phyloP scores from a whole-genome alignment of 2,888 invertebrate species.

The Chymomyza caudatula region DNA sequence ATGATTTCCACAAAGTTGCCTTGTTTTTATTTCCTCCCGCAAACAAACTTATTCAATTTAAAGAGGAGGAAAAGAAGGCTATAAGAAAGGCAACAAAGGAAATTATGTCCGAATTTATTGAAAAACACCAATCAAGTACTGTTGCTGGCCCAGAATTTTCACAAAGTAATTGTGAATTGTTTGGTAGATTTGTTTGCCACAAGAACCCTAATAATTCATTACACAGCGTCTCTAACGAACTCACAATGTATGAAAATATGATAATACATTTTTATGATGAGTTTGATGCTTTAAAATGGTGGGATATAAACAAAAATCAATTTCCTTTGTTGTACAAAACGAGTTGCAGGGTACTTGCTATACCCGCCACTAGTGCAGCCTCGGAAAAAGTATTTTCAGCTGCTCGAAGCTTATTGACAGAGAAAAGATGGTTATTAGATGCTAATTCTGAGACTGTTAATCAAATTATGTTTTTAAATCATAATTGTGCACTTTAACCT shows the following conservation, averaged over 20 bases:
- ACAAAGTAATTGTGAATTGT: too few relatives aligned
- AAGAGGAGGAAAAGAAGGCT: not conserved
- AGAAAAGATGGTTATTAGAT: too few relatives aligned
- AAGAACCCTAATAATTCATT: not conserved
- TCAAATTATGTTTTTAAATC: too few relatives aligned
- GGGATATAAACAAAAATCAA: constrained; percentile 1
- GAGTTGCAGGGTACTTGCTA: not conserved
- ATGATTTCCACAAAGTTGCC: constrained; percentile 2
- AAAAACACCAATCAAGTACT: not conserved
- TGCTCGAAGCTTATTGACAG: not conserved
- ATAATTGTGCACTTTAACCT: too few relatives aligned
- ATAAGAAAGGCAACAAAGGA: not conserved
- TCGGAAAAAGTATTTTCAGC: constrained; percentile 2
- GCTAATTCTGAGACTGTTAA: too few relatives aligned
- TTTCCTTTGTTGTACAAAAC: constrained; percentile 4
- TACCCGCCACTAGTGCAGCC: constrained; percentile 8
- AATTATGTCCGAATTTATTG: not conserved
- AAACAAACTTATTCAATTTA: not conserved
- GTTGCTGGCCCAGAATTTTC: not conserved
- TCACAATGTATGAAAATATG: not conserved
- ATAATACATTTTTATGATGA: not conserved
- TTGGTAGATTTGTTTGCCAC: too few relatives aligned
- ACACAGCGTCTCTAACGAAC: not conserved
- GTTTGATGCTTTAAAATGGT: constrained; percentile 5
- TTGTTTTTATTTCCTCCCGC: constrained; percentile 12